Evolutionary conservation across 1,140 invertebrate species (phyloP), one percentile per base, ranked within the genome.

Genomic region (Brachionus rubens): DNA sequence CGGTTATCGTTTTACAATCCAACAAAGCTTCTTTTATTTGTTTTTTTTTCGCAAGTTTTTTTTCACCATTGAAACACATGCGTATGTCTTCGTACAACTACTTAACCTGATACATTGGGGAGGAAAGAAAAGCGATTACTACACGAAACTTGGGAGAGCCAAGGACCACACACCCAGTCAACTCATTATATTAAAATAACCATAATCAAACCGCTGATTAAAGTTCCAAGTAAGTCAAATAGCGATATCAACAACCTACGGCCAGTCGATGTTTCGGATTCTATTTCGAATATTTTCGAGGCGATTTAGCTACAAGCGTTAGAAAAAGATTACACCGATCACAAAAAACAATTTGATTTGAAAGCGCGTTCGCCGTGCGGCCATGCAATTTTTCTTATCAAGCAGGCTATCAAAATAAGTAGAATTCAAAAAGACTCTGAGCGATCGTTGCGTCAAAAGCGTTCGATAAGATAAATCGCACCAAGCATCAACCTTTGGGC

Each of bases 161-260:
- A n/a, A n/a, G n/a, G n/a, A n/a, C n/a, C n/a, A n/a, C n/a, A n/a
- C n/a, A n/a, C n/a, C n/a, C n/a, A n/a, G n/a, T n/a, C n/a, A n/a
- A n/a, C n/a, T n/a, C n/a, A n/a, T n/a, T n/a, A n/a, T n/a, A n/a
- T 56, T 30, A 56, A 56, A 19, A 56, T 56, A 26, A 26, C 52
- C 24, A 56, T 56, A 19, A 26, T 56, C 21, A 56, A 56, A 30
- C 52, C 52, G 19, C 24, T 56, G 12, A 24, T 56, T 12, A 56
- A 56, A 56, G 52, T 26, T 26, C 12, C 21, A 19, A 56, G 28
- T 26, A 56, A 56, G 52, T 30, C 52, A 28, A 56, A 56, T 26
- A 30, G 28, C 6, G 28, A 56, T 24, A 19, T 56, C 7, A 6
- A 24, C n/a, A 56, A 56, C 26, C 26, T 56, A 56, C 21, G 52